These are phyloP conservation scores for Liodrosophila aerea DNA, from an alignment of 2,888 invertebrate species.

Conservation along the genomic window DNA sequence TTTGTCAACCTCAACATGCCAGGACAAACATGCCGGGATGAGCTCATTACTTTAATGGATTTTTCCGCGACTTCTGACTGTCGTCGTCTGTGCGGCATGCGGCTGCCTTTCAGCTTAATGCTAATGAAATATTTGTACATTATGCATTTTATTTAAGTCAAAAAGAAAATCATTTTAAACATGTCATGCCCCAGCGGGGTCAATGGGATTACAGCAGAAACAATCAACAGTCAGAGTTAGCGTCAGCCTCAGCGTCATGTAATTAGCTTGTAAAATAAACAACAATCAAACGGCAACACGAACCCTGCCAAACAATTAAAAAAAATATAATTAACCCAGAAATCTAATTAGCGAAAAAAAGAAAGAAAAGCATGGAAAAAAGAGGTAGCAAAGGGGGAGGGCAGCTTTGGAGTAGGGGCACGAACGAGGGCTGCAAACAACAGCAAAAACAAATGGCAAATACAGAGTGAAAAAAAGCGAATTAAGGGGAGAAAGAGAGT, in stretches of 20 bases:
- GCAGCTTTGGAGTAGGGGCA: slow-evolving; percentile 12
- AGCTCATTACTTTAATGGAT: slow-evolving; percentile 75
- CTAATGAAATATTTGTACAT: slow-evolving; percentile 63
- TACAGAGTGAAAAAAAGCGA: too few species aligned
- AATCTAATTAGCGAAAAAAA: slow-evolving; percentile 71
- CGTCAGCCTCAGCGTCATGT: slow-evolving; percentile 27
- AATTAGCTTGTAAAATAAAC: slow-evolving; percentile 66
- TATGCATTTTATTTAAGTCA: slow-evolving; percentile 61
- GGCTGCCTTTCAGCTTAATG: slow-evolving; percentile 42
- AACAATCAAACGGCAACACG: slow-evolving; percentile 26
- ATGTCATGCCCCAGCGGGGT: slow-evolving; percentile 34
- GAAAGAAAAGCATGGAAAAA: slow-evolving; percentile 15
- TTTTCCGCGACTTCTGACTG: slow-evolving; percentile 15
- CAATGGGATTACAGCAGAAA: slow-evolving; percentile 37
- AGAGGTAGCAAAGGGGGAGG: not conserved
- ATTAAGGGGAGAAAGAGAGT: not conserved
- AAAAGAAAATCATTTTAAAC: slow-evolving; percentile 24
- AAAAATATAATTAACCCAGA: slow-evolving; percentile 74
- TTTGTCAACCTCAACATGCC: slow-evolving; percentile 66
- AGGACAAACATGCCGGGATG: slow-evolving; percentile 57
- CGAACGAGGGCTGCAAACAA: slow-evolving; percentile 14
- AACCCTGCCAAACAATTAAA: slow-evolving; percentile 48
- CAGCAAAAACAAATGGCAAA: not conserved
- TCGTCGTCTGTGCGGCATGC: slow-evolving; percentile 10
- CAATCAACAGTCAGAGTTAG: slow-evolving; percentile 20